Evolutionary conservation across 2,888 invertebrate genomes (phyloP).

Genomic region (Creontiades dilutus): DNA sequence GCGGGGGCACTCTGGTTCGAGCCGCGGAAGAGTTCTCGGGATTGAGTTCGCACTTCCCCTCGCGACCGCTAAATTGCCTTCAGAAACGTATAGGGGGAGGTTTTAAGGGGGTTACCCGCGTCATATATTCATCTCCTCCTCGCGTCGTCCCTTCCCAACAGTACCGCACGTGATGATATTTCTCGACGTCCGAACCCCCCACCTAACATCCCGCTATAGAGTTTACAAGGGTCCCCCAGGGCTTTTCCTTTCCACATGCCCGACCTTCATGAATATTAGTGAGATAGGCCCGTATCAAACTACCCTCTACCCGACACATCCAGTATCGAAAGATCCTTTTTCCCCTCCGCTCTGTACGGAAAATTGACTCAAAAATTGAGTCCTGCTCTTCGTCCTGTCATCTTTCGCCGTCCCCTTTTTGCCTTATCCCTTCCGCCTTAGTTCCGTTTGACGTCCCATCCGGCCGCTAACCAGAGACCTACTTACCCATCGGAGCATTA

Average conservation of each 20-base stretch:
- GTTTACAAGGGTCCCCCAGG: conserved; percentile 32
- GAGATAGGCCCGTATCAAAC: conserved; percentile 43
- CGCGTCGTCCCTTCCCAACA: not conserved
- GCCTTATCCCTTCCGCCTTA: conserved; percentile 18
- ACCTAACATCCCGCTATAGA: conserved; percentile 17
- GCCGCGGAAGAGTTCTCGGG: not conserved
- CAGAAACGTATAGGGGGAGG: conserved; percentile 15
- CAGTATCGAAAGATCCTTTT: not conserved
- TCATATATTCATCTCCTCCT: conserved; percentile 33
- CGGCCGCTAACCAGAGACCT: conserved; percentile 8
- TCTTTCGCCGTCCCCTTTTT: not conserved
- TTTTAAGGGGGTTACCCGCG: conserved; percentile 37
- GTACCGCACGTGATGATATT: conserved; percentile 32
- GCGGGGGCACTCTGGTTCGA: not conserved
- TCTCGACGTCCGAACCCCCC: conserved; percentile 14
- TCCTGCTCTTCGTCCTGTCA: not conserved
- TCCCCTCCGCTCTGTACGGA: not conserved
- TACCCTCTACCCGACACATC: conserved; percentile 3
- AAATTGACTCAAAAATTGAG: conserved; percentile 46
- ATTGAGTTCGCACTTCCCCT: not conserved
- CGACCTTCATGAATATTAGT: conserved; percentile 43
- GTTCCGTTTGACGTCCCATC: not conserved
- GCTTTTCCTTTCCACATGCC: not conserved
- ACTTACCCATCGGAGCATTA: not conserved
- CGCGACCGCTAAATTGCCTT: not conserved